phyloP scores from a whole-genome alignment of 2,113 vertebrate genomes.

The Potamarius usumacintae region DNA sequence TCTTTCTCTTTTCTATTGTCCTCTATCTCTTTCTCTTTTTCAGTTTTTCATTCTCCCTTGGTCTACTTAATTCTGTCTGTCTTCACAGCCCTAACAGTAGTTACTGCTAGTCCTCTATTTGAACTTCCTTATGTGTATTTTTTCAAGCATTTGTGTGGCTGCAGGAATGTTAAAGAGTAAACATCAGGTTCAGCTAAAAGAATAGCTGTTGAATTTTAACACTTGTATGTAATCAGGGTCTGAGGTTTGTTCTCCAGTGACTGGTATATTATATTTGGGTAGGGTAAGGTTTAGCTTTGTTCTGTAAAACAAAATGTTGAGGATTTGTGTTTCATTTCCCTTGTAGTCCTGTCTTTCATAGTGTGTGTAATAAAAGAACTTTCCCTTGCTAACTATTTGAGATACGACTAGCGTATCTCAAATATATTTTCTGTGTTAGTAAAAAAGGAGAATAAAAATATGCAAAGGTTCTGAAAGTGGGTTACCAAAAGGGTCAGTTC shows the following conservation, averaged over 20 bases:
- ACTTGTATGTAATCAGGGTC: not conserved
- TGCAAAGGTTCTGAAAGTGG: not conserved
- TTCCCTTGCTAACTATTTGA: not conserved
- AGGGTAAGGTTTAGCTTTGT: not conserved
- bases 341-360: not conserved
- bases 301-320: not conserved
- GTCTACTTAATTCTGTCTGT: constrained; percentile 26
- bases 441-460: not conserved
- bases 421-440: not conserved
- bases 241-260: not conserved
- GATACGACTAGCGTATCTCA: not conserved
- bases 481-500: constrained; percentile 18
- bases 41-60: not conserved
- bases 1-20: not conserved
- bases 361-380: not conserved
- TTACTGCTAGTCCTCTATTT: constrained; percentile 42
- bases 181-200: not conserved
- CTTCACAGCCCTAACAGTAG: constrained; percentile 34
- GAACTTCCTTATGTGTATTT: constrained; percentile 44
- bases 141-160: constrained; percentile 19
- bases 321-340: not conserved
- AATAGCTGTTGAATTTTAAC: constrained; percentile 30
- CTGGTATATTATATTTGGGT: not conserved
- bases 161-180: constrained; percentile 39
- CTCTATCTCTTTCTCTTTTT: not conserved